These are phyloP conservation scores for Arenaria interpres DNA, from an alignment of 2,113 vertebrate species.

Conservation along the genomic window DNA sequence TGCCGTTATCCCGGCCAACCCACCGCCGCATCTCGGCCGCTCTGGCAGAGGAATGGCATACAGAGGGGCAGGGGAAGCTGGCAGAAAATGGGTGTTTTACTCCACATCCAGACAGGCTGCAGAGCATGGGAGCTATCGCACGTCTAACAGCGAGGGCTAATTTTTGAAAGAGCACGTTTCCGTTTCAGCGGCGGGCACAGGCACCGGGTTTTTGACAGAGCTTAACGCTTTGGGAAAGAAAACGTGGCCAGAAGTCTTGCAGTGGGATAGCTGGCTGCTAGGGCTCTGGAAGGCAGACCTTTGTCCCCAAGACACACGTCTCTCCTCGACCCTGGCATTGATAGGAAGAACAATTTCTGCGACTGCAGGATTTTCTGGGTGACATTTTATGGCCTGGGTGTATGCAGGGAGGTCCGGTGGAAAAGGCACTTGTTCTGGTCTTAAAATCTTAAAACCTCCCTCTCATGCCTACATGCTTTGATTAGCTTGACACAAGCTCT, in stretches of 20 bases:
- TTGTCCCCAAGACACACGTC: neutral
- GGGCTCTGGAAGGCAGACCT: neutral
- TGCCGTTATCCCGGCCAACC: neutral
- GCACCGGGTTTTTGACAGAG: neutral
- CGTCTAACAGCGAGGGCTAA: neutral
- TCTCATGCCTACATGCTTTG: neutral
- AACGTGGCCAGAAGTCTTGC: neutral
- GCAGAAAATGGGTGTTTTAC: neutral
- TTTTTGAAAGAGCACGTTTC: neutral
- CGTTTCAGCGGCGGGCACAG: fast-evolving
- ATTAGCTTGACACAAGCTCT: neutral
- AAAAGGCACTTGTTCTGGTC: neutral
- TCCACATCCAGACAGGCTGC: neutral
- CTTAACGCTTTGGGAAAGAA: neutral
- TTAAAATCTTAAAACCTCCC: neutral
- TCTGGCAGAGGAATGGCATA: neutral
- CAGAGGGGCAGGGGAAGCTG: neutral
- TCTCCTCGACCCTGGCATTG: neutral
- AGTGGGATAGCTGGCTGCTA: neutral
- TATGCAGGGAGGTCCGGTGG: neutral
- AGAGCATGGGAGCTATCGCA: neutral
- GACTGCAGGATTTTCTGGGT: neutral
- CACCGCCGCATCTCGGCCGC: neutral
- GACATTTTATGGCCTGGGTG: neutral
- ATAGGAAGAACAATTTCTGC: neutral